Conservation (phyloP, 2,888 invertebrate genomes). For the Gortyna flavago region DNA sequence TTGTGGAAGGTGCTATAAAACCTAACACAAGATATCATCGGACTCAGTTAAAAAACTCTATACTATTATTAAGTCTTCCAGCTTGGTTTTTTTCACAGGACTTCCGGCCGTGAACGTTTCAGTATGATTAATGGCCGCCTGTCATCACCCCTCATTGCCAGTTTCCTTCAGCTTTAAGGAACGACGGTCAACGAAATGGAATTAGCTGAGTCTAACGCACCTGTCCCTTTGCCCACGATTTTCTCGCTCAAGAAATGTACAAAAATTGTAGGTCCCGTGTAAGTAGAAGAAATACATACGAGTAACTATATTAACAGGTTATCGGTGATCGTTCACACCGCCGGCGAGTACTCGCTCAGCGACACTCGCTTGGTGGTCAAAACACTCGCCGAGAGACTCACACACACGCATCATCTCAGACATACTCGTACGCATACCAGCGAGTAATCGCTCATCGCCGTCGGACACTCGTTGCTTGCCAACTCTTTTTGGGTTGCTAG, state of each 20-base stretch:
- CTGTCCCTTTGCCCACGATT: background rate
- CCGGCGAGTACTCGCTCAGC: background rate
- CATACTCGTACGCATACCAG: background rate
- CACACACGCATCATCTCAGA: too few relatives aligned
- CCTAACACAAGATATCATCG: too few relatives aligned
- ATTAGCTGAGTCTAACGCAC: background rate
- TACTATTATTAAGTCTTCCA: background rate
- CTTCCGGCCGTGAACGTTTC: too few relatives aligned
- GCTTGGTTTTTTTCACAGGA: background rate
- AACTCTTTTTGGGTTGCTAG: background rate
- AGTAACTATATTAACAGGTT: too few relatives aligned
- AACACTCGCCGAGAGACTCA: background rate
- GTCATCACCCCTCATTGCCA: background rate
- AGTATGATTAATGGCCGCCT: constrained; percentile 2
- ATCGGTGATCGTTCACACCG: too few relatives aligned
- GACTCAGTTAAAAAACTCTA: background rate
- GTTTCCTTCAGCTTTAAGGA: background rate
- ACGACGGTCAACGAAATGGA: background rate
- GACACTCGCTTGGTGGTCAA: background rate
- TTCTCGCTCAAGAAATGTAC: background rate
- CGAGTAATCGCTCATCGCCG: background rate
- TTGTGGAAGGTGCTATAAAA: too few relatives aligned
- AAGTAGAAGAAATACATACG: background rate
- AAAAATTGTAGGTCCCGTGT: background rate
- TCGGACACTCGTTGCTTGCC: background rate